phyloP scores from a whole-genome alignment of 2,797 vertebrate genomes.

The Rhinoraja longicauda region DNA sequence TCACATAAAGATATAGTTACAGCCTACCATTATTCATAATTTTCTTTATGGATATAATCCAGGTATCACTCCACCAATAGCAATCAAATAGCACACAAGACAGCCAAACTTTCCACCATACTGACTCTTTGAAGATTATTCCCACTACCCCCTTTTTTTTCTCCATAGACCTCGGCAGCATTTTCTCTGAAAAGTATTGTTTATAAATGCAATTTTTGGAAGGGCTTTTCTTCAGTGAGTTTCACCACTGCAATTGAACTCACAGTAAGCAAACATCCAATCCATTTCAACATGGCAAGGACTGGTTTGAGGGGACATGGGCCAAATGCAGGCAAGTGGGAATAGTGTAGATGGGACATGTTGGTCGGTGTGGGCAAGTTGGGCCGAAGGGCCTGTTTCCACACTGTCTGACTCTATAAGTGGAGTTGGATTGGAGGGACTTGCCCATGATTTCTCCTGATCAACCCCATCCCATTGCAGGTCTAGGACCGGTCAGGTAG shows the following conservation, averaged over 20 bases:
- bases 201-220: not conserved
- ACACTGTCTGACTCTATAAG: not conserved
- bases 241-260: not conserved
- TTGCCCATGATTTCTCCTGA: not conserved
- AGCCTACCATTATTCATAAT: too few relatives aligned
- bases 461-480: not conserved
- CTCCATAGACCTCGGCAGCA: not conserved
- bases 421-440: not conserved
- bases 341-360: too few relatives aligned
- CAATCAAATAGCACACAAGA: not conserved
- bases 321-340: too few relatives aligned
- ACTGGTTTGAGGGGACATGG: too few relatives aligned
- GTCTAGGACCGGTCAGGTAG: not conserved
- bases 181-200: not conserved
- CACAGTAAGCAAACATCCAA: not conserved
- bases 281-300: too few relatives aligned
- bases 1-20: too few relatives aligned
- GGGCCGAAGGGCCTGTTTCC: too few relatives aligned
- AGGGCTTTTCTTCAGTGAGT: not conserved
- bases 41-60: too few relatives aligned
- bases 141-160: not conserved
- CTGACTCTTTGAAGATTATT: not conserved
- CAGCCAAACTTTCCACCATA: not conserved
- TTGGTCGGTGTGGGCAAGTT: too few relatives aligned
- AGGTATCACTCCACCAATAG: not conserved